Percentiles rank a stretch among this genome's conserved stretches.
Conservation (phyloP, 2,888 invertebrate species). For the Drosophila emarginata region DNA sequence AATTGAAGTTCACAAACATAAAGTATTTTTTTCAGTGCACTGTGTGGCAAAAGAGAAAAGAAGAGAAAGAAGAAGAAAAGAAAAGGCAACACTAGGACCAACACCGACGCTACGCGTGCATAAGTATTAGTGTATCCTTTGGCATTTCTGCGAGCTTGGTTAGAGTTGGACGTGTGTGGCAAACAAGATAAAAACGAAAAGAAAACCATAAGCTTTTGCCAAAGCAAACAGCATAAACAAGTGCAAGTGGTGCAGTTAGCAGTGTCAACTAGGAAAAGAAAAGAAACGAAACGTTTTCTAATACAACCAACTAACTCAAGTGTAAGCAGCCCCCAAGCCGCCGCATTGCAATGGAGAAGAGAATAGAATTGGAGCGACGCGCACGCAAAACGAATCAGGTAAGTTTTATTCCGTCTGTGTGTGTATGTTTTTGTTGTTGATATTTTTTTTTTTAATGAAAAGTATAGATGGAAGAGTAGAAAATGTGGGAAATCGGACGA, state of each 20-base stretch:
- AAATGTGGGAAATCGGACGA: neutral
- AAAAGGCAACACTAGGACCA: constrained; percentile 41
- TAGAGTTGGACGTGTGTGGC: constrained; percentile 26
- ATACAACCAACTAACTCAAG: constrained; percentile 7
- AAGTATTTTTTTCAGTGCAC: neutral
- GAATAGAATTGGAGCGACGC: constrained; percentile 96
- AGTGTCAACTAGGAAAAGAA: constrained; percentile 17
- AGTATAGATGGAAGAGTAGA: neutral
- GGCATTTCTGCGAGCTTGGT: constrained; percentile 68
- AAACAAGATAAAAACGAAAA: constrained; percentile 45
- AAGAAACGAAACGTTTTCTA: constrained; percentile 4
- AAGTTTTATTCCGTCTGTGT: constrained; percentile 78
- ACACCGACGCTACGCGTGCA: constrained; percentile 39
- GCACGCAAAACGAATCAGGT: constrained; percentile 95
- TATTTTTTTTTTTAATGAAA: constrained; percentile 5
- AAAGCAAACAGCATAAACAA: constrained; percentile 58
- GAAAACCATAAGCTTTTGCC: constrained; percentile 38
- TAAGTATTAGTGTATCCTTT: constrained; percentile 62
- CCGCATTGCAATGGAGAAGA: constrained; percentile 90
- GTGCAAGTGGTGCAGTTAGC: constrained; percentile 31
- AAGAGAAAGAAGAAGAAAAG: constrained; percentile 11
- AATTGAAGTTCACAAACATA: neutral
- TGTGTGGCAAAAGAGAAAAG: constrained; percentile 2
- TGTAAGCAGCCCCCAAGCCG: constrained; percentile 39
- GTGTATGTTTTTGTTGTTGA: constrained; percentile 14